These are phyloP conservation scores for Nemoura dubitans DNA, from an alignment of 2,888 invertebrate species.

Conservation along the genomic window DNA sequence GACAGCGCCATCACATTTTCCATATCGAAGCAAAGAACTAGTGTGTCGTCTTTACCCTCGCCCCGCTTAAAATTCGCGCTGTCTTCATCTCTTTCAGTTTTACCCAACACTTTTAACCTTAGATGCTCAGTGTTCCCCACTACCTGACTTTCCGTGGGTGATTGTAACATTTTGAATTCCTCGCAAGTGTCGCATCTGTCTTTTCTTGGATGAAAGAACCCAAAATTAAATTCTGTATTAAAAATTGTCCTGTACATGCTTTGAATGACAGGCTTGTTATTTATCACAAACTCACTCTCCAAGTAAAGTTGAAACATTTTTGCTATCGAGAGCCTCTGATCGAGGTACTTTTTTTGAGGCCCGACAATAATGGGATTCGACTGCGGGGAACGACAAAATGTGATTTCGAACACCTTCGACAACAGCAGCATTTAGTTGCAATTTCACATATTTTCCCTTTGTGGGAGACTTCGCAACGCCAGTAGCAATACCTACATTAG, in stretches of 20 bases:
- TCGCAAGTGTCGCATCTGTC: conserved; percentile 52
- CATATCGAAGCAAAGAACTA: conserved; percentile 21
- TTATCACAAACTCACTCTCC: conserved; percentile 45
- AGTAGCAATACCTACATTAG: neutral
- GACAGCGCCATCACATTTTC: conserved; percentile 26
- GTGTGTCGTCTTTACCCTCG: neutral
- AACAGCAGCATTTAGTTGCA: neutral
- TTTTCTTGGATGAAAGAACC: conserved; percentile 52
- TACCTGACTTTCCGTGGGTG: neutral
- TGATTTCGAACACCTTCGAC: conserved; percentile 44
- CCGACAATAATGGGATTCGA: conserved; percentile 51
- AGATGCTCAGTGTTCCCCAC: neutral
- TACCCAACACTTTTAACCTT: neutral
- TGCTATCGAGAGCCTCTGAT: conserved; percentile 50
- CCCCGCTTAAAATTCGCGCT: neutral
- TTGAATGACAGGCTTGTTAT: conserved; percentile 47
- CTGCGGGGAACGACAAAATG: conserved; percentile 51
- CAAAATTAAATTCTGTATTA: conserved; percentile 50
- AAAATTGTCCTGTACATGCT: conserved; percentile 51
- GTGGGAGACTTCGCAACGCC: conserved; percentile 14
- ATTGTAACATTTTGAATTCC: conserved; percentile 44
- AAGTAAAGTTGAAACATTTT: conserved; percentile 52
- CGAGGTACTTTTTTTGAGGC: conserved; percentile 51
- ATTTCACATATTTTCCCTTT: conserved; percentile 25
- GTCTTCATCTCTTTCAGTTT: conserved; percentile 24